A percentile compares a stretch with the other conserved stretches of the same genome.
Conservation (phyloP, 1,140 invertebrate genomes). For the Drosophila nigromelanica region DNA sequence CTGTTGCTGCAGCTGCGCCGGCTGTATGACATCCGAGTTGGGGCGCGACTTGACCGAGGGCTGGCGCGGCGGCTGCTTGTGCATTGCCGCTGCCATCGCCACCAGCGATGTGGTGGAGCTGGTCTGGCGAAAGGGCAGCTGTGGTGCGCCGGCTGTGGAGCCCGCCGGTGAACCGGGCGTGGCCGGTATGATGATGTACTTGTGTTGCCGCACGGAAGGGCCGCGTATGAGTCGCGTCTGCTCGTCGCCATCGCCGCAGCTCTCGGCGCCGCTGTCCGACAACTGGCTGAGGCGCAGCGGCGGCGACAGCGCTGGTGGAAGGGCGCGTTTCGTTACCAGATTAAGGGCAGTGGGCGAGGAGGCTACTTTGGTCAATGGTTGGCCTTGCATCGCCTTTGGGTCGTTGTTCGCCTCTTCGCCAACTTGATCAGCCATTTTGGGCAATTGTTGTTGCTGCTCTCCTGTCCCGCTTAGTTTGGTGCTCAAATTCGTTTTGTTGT, state of each 20-base stretch:
- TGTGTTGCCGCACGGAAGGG: slow-evolving; percentile 67
- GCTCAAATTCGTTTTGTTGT: slow-evolving; percentile 33
- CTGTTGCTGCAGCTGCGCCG: slow-evolving; percentile 41
- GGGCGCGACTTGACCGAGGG: slow-evolving; percentile 55
- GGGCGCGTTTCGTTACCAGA: slow-evolving; percentile 40
- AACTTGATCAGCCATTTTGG: slow-evolving; percentile 46
- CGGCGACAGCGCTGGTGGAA: slow-evolving; percentile 41
- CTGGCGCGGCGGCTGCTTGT: slow-evolving; percentile 56
- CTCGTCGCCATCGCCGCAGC: slow-evolving; percentile 72
- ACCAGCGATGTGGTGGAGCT: slow-evolving; percentile 66
- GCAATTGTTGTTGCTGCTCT: neutral
- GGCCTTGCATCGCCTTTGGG: neutral
- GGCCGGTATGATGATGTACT: slow-evolving; percentile 79
- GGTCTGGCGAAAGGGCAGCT: slow-evolving; percentile 65
- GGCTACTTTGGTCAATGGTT: slow-evolving; percentile 47
- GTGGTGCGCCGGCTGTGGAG: slow-evolving; percentile 14
- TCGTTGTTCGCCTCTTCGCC: slow-evolving; percentile 23
- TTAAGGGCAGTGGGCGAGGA: slow-evolving; percentile 59
- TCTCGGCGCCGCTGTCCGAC: slow-evolving; percentile 76
- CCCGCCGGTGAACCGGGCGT: slow-evolving; percentile 47
- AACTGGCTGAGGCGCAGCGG: slow-evolving; percentile 68
- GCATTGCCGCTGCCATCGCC: slow-evolving; percentile 60
- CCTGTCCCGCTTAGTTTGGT: slow-evolving; percentile 6
- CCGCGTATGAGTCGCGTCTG: slow-evolving; percentile 68
- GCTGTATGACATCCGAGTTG: slow-evolving; percentile 67